Conservation (phyloP, 2,113 vertebrate genomes). For the Gymnogyps californianus region DNA sequence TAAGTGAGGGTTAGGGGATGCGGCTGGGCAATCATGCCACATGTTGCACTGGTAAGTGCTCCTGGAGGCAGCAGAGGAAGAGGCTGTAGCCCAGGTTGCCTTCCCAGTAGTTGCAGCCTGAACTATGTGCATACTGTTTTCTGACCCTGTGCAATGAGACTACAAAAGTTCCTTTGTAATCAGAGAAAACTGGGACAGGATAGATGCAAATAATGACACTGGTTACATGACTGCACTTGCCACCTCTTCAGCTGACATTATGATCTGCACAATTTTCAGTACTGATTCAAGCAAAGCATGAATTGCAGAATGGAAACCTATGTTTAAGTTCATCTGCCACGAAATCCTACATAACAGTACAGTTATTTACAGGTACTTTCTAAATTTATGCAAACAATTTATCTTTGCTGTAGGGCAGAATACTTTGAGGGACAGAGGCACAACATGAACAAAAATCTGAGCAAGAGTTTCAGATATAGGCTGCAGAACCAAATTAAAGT, state of each 20-base stretch:
- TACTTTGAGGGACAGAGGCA: constrained; percentile 7
- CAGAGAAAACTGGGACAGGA: not conserved
- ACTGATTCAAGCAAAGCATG: not conserved
- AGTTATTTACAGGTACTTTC: not conserved
- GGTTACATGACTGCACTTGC: not conserved
- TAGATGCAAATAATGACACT: not conserved
- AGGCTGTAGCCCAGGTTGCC: not conserved
- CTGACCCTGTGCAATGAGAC: not conserved
- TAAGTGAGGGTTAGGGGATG: not conserved
- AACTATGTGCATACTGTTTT: not conserved
- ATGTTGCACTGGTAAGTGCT: not conserved
- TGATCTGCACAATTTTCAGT: not conserved
- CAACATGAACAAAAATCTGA: not conserved
- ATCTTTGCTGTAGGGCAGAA: not conserved
- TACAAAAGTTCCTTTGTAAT: not conserved
- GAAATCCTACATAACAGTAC: not conserved
- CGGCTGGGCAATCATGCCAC: not conserved
- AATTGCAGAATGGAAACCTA: not conserved
- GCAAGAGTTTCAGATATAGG: not conserved
- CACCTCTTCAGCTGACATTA: not conserved
- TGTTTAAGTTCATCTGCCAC: not conserved
- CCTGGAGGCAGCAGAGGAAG: not conserved
- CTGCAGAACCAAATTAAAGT: constrained; percentile 38
- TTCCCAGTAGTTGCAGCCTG: not conserved
- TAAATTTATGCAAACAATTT: constrained; percentile 26